Base-by-base conservation (phyloP, 2,113 vertebrate species). In the Sorex fumeus region DNA sequence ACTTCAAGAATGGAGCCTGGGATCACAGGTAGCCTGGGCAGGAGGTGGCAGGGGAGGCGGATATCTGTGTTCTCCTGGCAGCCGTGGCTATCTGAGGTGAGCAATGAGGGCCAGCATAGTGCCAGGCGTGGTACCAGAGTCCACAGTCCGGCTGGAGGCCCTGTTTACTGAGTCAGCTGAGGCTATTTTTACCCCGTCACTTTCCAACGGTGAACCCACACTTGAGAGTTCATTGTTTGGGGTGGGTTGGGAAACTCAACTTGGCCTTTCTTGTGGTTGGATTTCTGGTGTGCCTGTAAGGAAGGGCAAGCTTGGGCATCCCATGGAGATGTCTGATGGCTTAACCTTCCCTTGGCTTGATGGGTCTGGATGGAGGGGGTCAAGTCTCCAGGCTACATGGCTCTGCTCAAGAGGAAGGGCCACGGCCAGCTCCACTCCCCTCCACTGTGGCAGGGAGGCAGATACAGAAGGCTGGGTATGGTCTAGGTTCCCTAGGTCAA, bases 181-280 rank as follows among this genome's bases (percentile, higher is more conserved):
- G 47, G 71, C 95, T 96, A 94, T 95, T 95, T 94, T 93, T 95
- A 94, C 30, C 66, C 70, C 3, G 82, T 60, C 66, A 87, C 82
- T 96, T 95, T 96, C 93, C 95, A 95, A 88, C 95, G 87, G 91
- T 93, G 94, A 97, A 93, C 69, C 93, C 94, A 96, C 85, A 94
- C 60, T 91, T 81, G 50, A 71, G 3, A 91, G 89, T 79, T 92
- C 94, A 96, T 87, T 93, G 84, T 91, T 94, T 94, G 28, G 84
- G 87, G 84, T 82, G n/a, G 96, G 91, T 92, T 87, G 87, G 92
- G 84, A 93, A 82, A 95, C 93, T 25, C 4, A 0, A 90, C 74
- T 87, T 84, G n/a, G 93, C 50, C 75, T 96, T 96, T 95, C 66
- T 93, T 96, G 84, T 95, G 96, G 94, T 93, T 96, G 95, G 70